Conservation (phyloP, 2,113 vertebrate species). For the Neogale vison region DNA sequence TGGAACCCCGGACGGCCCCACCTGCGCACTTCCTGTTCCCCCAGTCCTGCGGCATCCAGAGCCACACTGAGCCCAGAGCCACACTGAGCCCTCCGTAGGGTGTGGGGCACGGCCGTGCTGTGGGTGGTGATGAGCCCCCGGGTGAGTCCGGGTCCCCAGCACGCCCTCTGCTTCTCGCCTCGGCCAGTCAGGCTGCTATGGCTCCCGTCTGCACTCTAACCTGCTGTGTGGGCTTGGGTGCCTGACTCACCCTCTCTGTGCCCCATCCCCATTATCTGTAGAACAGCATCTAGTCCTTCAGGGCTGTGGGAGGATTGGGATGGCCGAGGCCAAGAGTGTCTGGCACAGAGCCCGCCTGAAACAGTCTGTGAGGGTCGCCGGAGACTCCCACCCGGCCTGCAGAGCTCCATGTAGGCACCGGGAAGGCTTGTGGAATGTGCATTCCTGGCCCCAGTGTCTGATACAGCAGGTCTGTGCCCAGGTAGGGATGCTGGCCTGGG, state of each 20-base stretch:
- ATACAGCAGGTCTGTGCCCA: not conserved
- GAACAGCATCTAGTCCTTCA: fast-evolving
- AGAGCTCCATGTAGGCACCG: fast-evolving
- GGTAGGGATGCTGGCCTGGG: not conserved
- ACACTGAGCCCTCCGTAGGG: not conserved
- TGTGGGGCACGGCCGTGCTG: fast-evolving
- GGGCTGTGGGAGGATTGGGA: fast-evolving
- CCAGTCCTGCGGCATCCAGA: fast-evolving
- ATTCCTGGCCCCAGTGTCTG: fast-evolving
- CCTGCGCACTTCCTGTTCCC: not conserved
- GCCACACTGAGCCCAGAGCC: not conserved
- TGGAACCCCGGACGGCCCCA: not conserved
- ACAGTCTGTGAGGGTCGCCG: fast-evolving
- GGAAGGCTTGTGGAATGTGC: not conserved
- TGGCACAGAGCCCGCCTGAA: not conserved
- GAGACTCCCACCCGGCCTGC: fast-evolving
- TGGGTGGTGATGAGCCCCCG: not conserved
- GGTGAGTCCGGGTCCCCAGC: not conserved
- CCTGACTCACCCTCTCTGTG: not conserved
- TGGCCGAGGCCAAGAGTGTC: fast-evolving
- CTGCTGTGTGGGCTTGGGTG: not conserved
- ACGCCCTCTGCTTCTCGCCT: fast-evolving
- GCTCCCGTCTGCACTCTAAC: not conserved
- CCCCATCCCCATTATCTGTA: too few species aligned
- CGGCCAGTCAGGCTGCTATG: fast-evolving